Conservation (phyloP, 2,888 invertebrate genomes). For the Tortrix viridana region DNA sequence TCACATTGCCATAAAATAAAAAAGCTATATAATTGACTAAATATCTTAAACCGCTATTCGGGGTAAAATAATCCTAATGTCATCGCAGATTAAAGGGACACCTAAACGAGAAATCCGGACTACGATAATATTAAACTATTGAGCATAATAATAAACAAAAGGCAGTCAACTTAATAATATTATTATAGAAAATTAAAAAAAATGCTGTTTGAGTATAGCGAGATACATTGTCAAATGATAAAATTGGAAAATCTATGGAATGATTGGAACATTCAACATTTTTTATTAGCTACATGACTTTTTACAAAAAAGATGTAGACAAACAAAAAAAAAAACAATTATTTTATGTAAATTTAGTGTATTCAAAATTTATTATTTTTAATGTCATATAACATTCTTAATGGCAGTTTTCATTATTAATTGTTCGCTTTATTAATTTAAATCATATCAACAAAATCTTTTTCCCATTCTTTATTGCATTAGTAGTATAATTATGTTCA, state of each 20-base stretch:
- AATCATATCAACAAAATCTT: too few species aligned
- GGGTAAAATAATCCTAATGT: slow-evolving; percentile 70
- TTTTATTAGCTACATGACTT: not conserved
- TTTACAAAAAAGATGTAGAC: not conserved
- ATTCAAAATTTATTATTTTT: too few species aligned
- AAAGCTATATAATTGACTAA: slow-evolving; percentile 83
- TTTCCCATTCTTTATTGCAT: too few species aligned
- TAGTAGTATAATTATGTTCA: too few species aligned
- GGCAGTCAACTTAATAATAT: slow-evolving; percentile 76
- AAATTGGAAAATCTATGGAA: slow-evolving; percentile 41
- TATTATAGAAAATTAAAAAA: slow-evolving; percentile 55
- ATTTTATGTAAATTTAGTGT: too few species aligned
- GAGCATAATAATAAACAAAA: slow-evolving; percentile 79
- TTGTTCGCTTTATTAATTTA: too few species aligned
- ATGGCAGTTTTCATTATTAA: too few species aligned
- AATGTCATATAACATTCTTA: too few species aligned
- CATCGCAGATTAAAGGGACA: slow-evolving; percentile 53
- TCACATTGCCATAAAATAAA: slow-evolving; percentile 56
- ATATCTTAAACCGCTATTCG: slow-evolving; percentile 77
- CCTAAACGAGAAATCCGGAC: slow-evolving; percentile 57
- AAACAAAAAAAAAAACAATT: not conserved
- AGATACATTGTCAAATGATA: slow-evolving; percentile 63
- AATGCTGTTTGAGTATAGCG: slow-evolving; percentile 79
- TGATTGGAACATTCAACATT: slow-evolving; percentile 13
- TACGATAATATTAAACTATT: slow-evolving; percentile 72